Conservation (phyloP, 2,113 vertebrate genomes). For the Poicephalus gulielmi region DNA sequence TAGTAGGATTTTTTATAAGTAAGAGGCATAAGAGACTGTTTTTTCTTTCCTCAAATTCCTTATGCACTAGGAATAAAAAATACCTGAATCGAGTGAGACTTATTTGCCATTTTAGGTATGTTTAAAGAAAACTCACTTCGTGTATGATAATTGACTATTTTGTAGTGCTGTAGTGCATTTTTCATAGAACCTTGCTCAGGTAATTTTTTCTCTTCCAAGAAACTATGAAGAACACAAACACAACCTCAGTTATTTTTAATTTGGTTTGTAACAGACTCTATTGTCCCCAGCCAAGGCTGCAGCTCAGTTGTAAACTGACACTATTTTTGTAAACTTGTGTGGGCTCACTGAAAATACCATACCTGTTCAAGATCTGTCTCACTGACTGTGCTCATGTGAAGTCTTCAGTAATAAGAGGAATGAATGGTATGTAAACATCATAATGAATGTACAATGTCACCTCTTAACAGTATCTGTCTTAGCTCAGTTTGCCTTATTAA, state of each 20-base stretch:
- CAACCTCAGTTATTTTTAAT: not conserved
- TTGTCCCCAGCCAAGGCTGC: not conserved
- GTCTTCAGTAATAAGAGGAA: slow-evolving; percentile 22
- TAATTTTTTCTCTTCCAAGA: not conserved
- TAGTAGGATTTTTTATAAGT: not conserved
- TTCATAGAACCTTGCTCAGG: not conserved
- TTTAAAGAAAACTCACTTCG: not conserved
- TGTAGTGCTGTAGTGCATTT: not conserved
- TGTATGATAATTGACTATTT: not conserved
- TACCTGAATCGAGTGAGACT: not conserved
- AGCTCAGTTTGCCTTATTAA: not conserved
- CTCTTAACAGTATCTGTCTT: not conserved
- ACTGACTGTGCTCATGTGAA: not conserved
- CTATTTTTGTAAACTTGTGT: not conserved
- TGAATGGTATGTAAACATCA: slow-evolving; percentile 50
- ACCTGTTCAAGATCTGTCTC: slow-evolving; percentile 16
- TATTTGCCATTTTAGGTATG: not conserved
- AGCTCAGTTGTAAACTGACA: not conserved
- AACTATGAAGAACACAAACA: not conserved
- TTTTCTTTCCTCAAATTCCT: not conserved
- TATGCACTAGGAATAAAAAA: not conserved
- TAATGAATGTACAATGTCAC: slow-evolving; percentile 17
- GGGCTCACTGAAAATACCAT: not conserved
- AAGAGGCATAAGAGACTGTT: not conserved
- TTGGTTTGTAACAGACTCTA: not conserved